Percentiles rank a stretch among this genome's conserved stretches.
Conservation (phyloP, 2,888 invertebrate species). For the Drosophila merina region DNA sequence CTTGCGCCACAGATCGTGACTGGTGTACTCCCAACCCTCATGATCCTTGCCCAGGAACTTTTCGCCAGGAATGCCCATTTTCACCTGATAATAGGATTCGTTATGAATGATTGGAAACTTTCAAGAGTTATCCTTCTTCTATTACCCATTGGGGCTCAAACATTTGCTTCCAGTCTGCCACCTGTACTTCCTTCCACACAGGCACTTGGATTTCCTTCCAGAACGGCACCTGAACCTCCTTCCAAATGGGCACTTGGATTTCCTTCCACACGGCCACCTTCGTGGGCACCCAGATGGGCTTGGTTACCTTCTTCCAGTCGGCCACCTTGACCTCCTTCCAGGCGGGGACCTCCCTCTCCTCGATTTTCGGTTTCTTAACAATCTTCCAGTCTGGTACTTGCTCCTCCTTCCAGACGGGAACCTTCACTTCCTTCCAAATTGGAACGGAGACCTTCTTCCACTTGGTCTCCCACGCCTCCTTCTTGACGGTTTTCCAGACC, state of each 20-base stretch:
- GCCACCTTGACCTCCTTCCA: conserved; percentile 90
- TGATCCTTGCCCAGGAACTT: conserved; percentile 92
- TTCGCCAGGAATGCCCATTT: conserved; percentile 90
- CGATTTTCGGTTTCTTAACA: conserved; percentile 84
- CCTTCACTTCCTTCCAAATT: conserved; percentile 89
- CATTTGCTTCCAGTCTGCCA: conserved; percentile 85
- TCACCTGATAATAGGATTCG: conserved; percentile 71
- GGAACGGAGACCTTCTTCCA: conserved; percentile 91
- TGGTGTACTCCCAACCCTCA: conserved; percentile 92
- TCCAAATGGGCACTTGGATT: conserved; percentile 87
- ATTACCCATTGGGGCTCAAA: conserved; percentile 87
- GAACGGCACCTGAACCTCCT: conserved; percentile 83
- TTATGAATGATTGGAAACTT: neutral
- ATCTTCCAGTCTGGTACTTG: conserved; percentile 91
- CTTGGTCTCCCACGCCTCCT: conserved; percentile 89
- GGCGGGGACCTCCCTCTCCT: conserved; percentile 90
- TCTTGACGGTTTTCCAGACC: conserved; percentile 90
- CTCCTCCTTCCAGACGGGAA: conserved; percentile 90
- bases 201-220: conserved; percentile 88
- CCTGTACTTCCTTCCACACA: conserved; percentile 88
- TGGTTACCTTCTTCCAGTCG: conserved; percentile 86
- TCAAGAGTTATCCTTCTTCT: neutral
- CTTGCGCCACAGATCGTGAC: conserved; percentile 94
- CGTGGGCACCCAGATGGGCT: conserved; percentile 84
- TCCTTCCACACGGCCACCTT: conserved; percentile 89